Base-by-base conservation (phyloP, 2,888 invertebrate species). In the Eledona agricola region DNA sequence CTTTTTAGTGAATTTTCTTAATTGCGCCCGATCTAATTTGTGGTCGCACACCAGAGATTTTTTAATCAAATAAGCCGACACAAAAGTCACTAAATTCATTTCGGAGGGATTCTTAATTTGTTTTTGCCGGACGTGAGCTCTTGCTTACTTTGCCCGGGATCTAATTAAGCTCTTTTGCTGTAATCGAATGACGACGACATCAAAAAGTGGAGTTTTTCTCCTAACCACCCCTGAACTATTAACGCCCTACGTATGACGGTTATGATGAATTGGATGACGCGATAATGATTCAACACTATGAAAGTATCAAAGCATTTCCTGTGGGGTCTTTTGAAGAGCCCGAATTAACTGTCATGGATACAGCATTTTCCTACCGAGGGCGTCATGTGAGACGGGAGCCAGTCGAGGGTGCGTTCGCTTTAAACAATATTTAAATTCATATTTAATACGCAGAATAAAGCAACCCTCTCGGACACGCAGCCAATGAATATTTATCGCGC, bases 261-360 rank as follows among this genome's bases (percentile, higher is more conserved):
- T 72, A 74, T 75, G 75, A 75, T 74, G 72, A 72, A 75, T 75
- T 67, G 74, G 65, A 58, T 63, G 64, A 65, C 61, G 66, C 66
- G 71, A 73, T 74, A 74, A 74, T 73, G 72, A 72, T 70, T 70
- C 71, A 63, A 68, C 70, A 65, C 65, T 69, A 67, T 63, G 66
- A 67, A 71, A 67, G 23, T 71, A 72, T 70, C 67, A 66, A 67
- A 66, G 68, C 63, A 67, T 70, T 72, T 74, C 73, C 74, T 69
- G 67, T 62, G 45, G 65, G 66, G 67, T 63, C 65, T 45, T 57
- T 5, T 50, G 40, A 42, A 58, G 59, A 65, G 59, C 52, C 47
- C 23, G 71, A 68, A 73, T 74, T 74, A 74, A 73, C 73, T 73
- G 74, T 70, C 71, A 74, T 72, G 72, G 73, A 74, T 74, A 74